These are phyloP conservation scores for Sclerurus mexicanus DNA, from an alignment of 2,113 vertebrate species.

Conservation along the genomic window DNA sequence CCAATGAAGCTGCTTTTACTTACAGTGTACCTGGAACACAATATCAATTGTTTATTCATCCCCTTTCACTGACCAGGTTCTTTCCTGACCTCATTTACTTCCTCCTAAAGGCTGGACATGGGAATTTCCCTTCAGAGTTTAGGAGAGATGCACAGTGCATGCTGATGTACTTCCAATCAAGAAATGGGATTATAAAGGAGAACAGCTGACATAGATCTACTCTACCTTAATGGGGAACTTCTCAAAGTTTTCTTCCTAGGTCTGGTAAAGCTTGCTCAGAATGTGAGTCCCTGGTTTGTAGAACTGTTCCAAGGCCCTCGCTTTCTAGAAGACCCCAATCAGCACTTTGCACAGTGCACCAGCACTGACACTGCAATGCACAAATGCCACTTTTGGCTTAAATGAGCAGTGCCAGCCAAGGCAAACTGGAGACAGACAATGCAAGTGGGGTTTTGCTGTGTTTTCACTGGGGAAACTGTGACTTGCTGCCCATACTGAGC, in stretches of 20 bases:
- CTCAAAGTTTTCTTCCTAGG: not conserved
- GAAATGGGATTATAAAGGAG: not conserved
- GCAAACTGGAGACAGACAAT: not conserved
- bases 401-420: not conserved
- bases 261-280: not conserved
- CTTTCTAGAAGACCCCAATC: not conserved
- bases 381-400: not conserved
- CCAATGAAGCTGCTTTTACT: not conserved
- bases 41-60: not conserved
- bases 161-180: not conserved
- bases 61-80: not conserved
- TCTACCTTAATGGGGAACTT: not conserved
- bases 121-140: not conserved
- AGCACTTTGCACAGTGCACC: not conserved
- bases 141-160: not conserved
- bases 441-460: not conserved
- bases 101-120: not conserved
- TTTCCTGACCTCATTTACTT: not conserved
- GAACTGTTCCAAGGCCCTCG: not conserved
- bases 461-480: not conserved
- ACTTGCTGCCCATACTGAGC: not conserved
- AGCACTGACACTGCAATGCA: not conserved
- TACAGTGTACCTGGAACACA: not conserved
- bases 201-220: not conserved
- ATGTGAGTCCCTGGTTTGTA: not conserved